Evolutionary conservation across 2,888 invertebrate genomes (phyloP), one percentile per base, ranked within the genome.

Genomic region (Argynnis bischoffii): DNA sequence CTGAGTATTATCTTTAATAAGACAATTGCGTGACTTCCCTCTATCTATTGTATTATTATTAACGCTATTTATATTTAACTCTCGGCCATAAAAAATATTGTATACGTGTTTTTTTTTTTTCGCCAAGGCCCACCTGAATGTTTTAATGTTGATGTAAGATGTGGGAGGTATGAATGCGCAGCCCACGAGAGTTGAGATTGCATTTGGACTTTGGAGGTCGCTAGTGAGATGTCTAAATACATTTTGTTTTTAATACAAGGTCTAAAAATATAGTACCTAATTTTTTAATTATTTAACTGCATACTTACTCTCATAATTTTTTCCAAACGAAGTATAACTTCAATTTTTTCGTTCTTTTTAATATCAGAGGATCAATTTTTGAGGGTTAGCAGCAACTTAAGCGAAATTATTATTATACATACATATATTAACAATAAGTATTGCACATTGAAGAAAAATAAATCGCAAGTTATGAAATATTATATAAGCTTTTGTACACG

Each of bases 1-100:
- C 67, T 70, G 48, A 55, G 69, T 41, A 35, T 59, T 73, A 72
- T 66, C 51, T 68, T 68, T 69, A 70, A 69, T 70, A 68, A 69
- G 64, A 72, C 68, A 70, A 75, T 76, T 72, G 76, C 77, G 74
- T 76, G 77, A 72, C 76, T 74, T 70, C 72, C 75, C 69, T 66
- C 72, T 71, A 73, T 76, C 72, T 73, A 74, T 75, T 72, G 71
- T 75, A 63, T 71, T 74, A 69, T 72, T 74, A 74, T 74, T 75
- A 76, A 70, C 53, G 63, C 56, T 68, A 66, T 69, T 71, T 71
- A 72, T 67, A 73, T 69, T 65, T 70, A 66, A 65, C 63, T 60
- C 57, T 67, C 59, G 65, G 50, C 64, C 56, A 54, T 53, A 59
- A 69, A 72, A 3, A 70, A 64, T 66, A 69, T 73, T 71, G 66